Conservation (phyloP, 2,797 vertebrate genomes). For the Danio jaintianensis region DNA sequence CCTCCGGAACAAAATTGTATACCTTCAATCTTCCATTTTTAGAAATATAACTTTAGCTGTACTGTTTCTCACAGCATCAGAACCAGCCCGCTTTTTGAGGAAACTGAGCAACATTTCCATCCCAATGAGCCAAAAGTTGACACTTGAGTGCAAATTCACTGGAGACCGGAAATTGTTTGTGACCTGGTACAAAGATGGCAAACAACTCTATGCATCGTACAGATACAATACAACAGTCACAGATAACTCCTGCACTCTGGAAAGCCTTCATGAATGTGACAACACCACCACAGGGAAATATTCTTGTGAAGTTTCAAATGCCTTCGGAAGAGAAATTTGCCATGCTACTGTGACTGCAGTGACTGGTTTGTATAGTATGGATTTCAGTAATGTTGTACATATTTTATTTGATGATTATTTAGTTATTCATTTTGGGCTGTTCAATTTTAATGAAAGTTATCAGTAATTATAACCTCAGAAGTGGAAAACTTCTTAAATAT, state of each 20-base stretch:
- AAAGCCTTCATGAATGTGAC: slow-evolving; percentile 35
- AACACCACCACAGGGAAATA: slow-evolving; percentile 39
- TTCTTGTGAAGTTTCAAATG: slow-evolving; percentile 79
- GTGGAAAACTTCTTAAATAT: neutral
- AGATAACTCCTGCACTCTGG: slow-evolving; percentile 71
- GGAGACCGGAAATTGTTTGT: slow-evolving; percentile 82
- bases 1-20: neutral
- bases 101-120: slow-evolving; percentile 85
- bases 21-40: neutral
- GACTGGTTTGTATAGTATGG: slow-evolving; percentile 33
- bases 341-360: slow-evolving; percentile 39
- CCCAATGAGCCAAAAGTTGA: slow-evolving; percentile 79
- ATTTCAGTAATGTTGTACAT: too few species aligned
- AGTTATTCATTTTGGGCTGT: neutral
- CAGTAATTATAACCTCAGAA: neutral
- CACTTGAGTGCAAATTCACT: slow-evolving; percentile 80
- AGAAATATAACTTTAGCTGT: slow-evolving; percentile 12
- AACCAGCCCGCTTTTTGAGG: slow-evolving; percentile 85
- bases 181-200: slow-evolving; percentile 81
- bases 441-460: neutral
- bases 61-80: slow-evolving; percentile 57
- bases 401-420: too few species aligned
- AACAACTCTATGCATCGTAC: slow-evolving; percentile 72
- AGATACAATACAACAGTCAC: slow-evolving; percentile 80
- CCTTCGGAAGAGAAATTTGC: slow-evolving; percentile 59